These are phyloP conservation scores for Ophraella communa DNA, from an alignment of 2,888 invertebrate species.

Conservation along the genomic window DNA sequence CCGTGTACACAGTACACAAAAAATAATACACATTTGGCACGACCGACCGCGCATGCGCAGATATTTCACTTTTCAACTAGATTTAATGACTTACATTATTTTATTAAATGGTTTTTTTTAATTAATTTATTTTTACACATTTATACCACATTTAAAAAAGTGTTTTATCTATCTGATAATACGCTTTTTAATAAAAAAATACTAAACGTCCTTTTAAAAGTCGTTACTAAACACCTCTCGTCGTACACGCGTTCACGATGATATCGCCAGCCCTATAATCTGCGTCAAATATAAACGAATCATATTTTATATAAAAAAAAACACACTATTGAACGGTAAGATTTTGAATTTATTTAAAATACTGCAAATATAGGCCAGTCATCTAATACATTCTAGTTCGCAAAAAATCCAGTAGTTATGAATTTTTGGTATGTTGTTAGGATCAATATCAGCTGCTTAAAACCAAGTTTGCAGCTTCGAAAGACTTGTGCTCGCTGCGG, in stretches of 20 bases:
- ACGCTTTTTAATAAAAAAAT: slow-evolving; percentile 46
- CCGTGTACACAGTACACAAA: slow-evolving; percentile 58
- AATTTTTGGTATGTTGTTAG: no score
- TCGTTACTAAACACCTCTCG: slow-evolving; percentile 39
- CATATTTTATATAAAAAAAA: not conserved
- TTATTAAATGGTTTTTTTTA: slow-evolving; percentile 24
- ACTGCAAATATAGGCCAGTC: no score
- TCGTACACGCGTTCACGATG: slow-evolving; percentile 30
- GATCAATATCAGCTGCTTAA: no score
- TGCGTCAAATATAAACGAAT: not conserved
- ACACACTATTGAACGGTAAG: no score
- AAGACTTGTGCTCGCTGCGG: no score
- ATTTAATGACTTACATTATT: slow-evolving; percentile 35
- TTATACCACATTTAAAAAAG: slow-evolving; percentile 55
- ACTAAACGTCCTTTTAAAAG: slow-evolving; percentile 53
- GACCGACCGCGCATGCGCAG: slow-evolving; percentile 17
- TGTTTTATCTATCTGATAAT: slow-evolving; percentile 48
- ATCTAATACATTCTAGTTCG: no score
- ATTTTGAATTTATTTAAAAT: no score
- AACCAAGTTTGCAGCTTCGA: no score
- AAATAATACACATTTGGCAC: slow-evolving; percentile 43
- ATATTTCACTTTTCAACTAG: slow-evolving; percentile 40
- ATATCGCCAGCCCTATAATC: slow-evolving; percentile 11
- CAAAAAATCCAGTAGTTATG: no score
- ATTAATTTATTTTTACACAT: slow-evolving; percentile 40